Evolutionary conservation across 2,888 invertebrate genomes (phyloP), one percentile per base, ranked within the genome.

Genomic region (Troides helena): DNA sequence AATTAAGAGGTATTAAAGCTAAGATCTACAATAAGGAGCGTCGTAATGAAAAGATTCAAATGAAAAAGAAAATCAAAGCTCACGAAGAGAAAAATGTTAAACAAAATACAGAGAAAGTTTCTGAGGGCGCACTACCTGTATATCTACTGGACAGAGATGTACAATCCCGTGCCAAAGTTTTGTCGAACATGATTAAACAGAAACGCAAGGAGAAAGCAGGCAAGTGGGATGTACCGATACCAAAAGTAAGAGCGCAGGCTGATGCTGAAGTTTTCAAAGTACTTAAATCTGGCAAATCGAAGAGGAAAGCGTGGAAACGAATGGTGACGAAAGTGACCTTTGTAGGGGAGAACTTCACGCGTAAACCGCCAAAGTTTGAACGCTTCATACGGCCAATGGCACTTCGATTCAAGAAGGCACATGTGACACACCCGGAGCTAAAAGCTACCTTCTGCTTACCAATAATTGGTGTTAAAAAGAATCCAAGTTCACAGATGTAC

Each of bases 201-300:
- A 99, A 99, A 88, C 95, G 99, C 0, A 99, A 99, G 89, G 99
- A 99, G 85, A 99, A 99, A 82, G 99, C 99, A 68, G 99, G 99
- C 0, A 99, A 99, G 94, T 99, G 99, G 99, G 98, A 99, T 81
- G 99, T 99, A 0, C 99, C 99, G 0, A 96, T 99, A 82, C 99
- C 99, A 0, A 99, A 99, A 95, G 99, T 99, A 0, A 95, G 96
- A 80, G 99, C 99, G 0, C 98, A 99, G 79, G 97, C 98, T 1
- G 99, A 99, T 80, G 96, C 98, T 0, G 99, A 99, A 92, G 99
- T 99, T 0, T 98, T 99, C 84, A 98, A 96, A 93, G 97, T 99
- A 0, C 86, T 99, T 0, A 96, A 96, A 80, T 96, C 97, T 6
- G 99, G 99, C 56, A 99, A 99, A 90, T 94, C 98, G 0, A 97